Base-by-base conservation (phyloP, 2,888 invertebrate species). In the Andrena fulva region DNA sequence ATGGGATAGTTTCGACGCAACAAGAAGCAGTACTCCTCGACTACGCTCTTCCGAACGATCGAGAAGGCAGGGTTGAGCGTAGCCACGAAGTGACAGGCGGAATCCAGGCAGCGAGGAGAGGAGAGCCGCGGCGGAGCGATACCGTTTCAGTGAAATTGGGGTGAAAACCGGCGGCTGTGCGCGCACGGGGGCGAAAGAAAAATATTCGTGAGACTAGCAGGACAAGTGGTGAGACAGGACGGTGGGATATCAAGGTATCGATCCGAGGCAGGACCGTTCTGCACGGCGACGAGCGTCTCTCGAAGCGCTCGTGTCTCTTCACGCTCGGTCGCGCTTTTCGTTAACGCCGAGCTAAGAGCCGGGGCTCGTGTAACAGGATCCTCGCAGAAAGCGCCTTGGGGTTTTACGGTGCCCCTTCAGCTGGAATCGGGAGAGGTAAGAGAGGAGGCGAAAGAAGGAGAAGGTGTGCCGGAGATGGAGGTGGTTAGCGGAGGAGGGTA, bases 261-360 rank as follows among this genome's bases (percentile, higher is more conserved):
- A 89, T 89, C 88, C 80, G 50, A 69, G 60, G 64, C 67, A 76
- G 85, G 74, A 80, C 42, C 80, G 82, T 71, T 64, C 76, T 76
- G 77, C 74, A 77, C 82, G 77, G 73, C 82, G 87, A 85, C 77
- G 85, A 88, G 86, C 81, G 86, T 82, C 87, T 88, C 86, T 83
- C 86, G 87, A 88, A 85, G 83, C 87, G 88, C 86, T 87, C 86
- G 89, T 89, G 89, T 87, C 90, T 86, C 88, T 89, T 90, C 84
- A 90, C 89, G 90, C 88, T 90, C 89, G 89, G 88, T 88, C 89
- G 90, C 88, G 89, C 91, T 91, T 91, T 91, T 91, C 91, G 91
- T 91, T 90, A 90, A 88, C 88, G 89, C 89, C 86, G 88, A 87
- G 88, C 89, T 89, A 91, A 89, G 89, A 91, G 89, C 85, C 86